Evolutionary conservation across 2,797 vertebrate genomes (phyloP).

Genomic region (Tinamus major): DNA sequence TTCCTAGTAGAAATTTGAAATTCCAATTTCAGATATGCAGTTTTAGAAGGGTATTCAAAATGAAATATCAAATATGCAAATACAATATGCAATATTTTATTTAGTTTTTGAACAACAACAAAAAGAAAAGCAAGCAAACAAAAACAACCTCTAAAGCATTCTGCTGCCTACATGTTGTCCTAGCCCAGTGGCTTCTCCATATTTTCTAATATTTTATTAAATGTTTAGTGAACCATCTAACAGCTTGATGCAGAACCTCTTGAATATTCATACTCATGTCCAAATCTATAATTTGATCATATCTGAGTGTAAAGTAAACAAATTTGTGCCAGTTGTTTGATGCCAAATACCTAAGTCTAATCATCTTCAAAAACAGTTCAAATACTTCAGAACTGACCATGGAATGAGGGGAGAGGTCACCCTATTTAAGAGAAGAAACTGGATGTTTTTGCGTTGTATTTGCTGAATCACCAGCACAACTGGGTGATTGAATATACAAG

Average conservation of each 20-base stretch:
- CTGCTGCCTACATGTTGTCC: background rate
- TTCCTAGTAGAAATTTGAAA: background rate
- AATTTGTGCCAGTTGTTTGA: background rate
- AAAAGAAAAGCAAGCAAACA: background rate
- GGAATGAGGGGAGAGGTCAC: background rate
- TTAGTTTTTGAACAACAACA: background rate
- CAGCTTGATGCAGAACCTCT: background rate
- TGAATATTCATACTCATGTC: background rate
- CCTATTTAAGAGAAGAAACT: background rate
- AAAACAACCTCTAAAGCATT: background rate
- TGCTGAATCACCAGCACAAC: background rate
- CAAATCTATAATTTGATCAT: background rate
- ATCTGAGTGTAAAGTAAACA: background rate
- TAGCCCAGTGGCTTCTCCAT: background rate
- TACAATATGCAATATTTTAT: background rate
- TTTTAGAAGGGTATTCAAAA: background rate
- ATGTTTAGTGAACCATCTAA: background rate
- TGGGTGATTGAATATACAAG: accelerated
- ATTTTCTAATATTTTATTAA: background rate
- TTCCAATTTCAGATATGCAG: background rate
- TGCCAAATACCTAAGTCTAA: background rate
- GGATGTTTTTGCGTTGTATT: accelerated
- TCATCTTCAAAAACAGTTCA: background rate
- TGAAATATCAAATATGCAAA: background rate
- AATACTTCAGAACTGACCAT: background rate